phyloP scores from a whole-genome alignment of 2,888 invertebrate species.

The Lordiphosa fenestrarum region DNA sequence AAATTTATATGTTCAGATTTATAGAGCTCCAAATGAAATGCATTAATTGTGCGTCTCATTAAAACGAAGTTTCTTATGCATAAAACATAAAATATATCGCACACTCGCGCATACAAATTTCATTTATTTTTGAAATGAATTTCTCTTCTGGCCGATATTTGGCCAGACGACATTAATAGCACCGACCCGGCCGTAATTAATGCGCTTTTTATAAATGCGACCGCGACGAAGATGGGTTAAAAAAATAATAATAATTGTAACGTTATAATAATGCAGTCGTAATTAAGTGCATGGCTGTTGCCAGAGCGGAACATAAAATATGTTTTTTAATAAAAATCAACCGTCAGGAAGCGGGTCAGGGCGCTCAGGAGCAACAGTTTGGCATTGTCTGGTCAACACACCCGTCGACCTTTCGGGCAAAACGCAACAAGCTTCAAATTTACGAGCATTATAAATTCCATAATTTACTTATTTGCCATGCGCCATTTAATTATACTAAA shows the following conservation, averaged over 20 bases:
- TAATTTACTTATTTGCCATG: conserved; percentile 37
- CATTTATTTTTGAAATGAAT: conserved; percentile 57
- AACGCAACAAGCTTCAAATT: conserved; percentile 33
- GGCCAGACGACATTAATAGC: conserved; percentile 46
- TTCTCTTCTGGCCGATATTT: conserved; percentile 28
- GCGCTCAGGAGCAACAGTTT: conserved; percentile 42
- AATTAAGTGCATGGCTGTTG: conserved; percentile 54
- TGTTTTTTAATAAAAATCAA: conserved; percentile 60
- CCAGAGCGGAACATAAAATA: conserved; percentile 36
- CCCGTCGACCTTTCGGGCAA: conserved; percentile 19
- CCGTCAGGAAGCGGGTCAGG: conserved; percentile 23
- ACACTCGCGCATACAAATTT: conserved; percentile 54
- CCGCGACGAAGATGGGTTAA: conserved; percentile 39
- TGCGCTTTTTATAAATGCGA: conserved; percentile 57
- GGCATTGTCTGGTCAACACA: conserved; percentile 20
- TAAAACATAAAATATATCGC: conserved; percentile 56
- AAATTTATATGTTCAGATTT: conserved; percentile 35
- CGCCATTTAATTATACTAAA: conserved; percentile 46
- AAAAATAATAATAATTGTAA: conserved; percentile 65
- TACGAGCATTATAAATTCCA: conserved; percentile 34
- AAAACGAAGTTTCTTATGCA: conserved; percentile 38
- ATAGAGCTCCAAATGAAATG: conserved; percentile 24
- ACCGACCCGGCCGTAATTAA: conserved; percentile 53
- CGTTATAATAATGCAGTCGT: conserved; percentile 63
- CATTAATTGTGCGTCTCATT: conserved; percentile 60